phyloP scores from a whole-genome alignment of 2,888 invertebrate species.

The Phrixothrix hirtus region DNA sequence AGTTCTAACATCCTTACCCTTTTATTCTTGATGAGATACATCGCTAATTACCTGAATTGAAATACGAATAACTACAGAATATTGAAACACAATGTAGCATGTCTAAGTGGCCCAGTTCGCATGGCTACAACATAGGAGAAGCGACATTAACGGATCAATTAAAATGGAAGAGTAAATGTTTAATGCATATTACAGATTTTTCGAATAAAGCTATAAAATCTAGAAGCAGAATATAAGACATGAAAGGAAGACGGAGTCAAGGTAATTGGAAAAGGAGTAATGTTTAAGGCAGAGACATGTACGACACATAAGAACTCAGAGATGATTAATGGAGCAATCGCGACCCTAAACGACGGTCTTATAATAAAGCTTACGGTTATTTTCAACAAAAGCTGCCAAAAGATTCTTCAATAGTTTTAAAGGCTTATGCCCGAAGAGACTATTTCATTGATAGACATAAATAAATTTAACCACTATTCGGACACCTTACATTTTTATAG shows the following conservation, averaged over 20 bases:
- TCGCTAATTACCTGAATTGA: no score
- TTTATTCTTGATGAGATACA: no score
- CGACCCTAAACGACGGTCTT: conserved; percentile 30
- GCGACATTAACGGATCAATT: not conserved
- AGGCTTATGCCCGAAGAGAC: conserved; percentile 21
- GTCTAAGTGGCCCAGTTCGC: no score
- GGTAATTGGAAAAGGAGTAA: conserved; percentile 28
- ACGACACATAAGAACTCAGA: conserved; percentile 26
- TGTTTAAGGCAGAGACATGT: conserved; percentile 26
- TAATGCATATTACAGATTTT: conserved; percentile 4
- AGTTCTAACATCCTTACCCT: no score
- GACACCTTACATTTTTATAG: no score
- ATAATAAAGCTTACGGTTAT: conserved; percentile 31
- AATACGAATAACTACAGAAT: not conserved
- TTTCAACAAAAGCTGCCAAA: conserved; percentile 28
- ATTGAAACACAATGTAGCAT: no score
- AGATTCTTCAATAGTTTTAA: conserved; percentile 26
- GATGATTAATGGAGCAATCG: conserved; percentile 29
- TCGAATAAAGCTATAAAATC: conserved; percentile 8
- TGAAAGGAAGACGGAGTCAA: conserved; percentile 21
- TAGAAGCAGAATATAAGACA: conserved; percentile 23
- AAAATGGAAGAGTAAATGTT: conserved; percentile 14
- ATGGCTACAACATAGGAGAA: not conserved
- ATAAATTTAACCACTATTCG: not conserved
- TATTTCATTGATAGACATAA: conserved; percentile 17